Evolutionary conservation across 1,140 invertebrate species (phyloP), one percentile per base, ranked within the genome.

Genomic region (Monochamus saltuarius): DNA sequence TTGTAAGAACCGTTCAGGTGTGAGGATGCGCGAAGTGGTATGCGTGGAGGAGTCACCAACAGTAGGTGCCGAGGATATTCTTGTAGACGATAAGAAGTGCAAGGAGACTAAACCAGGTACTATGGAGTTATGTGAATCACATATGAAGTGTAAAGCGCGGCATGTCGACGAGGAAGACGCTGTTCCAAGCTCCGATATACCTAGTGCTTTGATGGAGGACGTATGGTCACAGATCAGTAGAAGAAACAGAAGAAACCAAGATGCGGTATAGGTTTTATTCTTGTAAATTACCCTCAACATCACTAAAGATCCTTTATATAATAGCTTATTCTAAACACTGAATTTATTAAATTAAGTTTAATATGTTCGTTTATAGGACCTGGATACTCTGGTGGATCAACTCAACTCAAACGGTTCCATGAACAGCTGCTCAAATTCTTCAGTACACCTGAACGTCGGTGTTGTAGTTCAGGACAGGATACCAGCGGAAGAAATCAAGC

Each of bases 1-100:
- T 4, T 82, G 81, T 60, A 73, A 77, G 43, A 73, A 74, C 17
- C 75, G 76, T 64, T 72, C 73, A 16, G 81, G 81, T 7, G 61
- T 70, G 1, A 68, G 67, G 34, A 72, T 63, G 37, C 71, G 81
- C 7, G 74, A 74, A 51, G 78, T 82, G 13, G 78, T 81, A 38
- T 83, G 81, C 51, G 73, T 81, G 0, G 69, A 72, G 57, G 75
- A 79, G 57, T 69, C 72, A 8, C 71, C 77, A 0, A 72, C 65
- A 29, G n/a, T 61, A 0, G 77, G 75, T 4, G 73, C 68, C 2
- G 80, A 82, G 37, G 78, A 80, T 38, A 70, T 77, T 13, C 69
- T 80, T 8, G 65, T 78, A 1, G 77, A 81, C 53, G 72, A 80
- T 22, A 47, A 65, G 8, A 70, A 74, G 11, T 82, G 80, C 61